These are phyloP conservation scores for Mionectes macconnelli DNA, from an alignment of 2,113 vertebrate genomes.

Conservation along the genomic window DNA sequence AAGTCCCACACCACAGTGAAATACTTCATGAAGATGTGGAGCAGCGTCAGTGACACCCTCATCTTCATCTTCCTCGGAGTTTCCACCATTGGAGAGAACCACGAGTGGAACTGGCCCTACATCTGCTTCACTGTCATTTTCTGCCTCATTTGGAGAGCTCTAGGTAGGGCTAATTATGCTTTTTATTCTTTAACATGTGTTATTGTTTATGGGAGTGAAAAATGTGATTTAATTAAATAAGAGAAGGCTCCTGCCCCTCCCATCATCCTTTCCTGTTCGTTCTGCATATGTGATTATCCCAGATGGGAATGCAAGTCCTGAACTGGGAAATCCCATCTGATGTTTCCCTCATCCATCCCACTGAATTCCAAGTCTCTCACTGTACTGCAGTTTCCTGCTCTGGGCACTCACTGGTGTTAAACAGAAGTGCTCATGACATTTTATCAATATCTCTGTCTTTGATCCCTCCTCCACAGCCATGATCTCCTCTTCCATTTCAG, in stretches of 20 bases:
- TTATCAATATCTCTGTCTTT: background rate
- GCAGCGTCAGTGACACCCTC: conserved; percentile 81
- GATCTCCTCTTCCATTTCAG: background rate
- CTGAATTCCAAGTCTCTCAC: background rate
- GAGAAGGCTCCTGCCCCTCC: background rate
- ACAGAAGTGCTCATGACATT: accelerated
- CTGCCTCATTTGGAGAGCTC: conserved; percentile 81
- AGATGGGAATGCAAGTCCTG: background rate
- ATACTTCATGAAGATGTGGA: conserved; percentile 90
- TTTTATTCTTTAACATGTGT: background rate
- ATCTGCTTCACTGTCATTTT: conserved; percentile 82
- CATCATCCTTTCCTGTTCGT: accelerated
- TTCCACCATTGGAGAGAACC: conserved; percentile 81
- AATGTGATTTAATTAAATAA: background rate
- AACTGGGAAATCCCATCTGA: background rate
- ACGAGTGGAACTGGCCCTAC: conserved; percentile 83
- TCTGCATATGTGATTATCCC: background rate
- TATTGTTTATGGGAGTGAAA: background rate
- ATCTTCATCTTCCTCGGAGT: conserved; percentile 86
- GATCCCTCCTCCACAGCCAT: background rate
- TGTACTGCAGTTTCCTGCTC: background rate
- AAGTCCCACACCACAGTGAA: conserved; percentile 84
- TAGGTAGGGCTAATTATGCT: conserved; percentile 58
- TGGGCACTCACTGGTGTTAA: background rate
- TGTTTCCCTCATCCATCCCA: background rate